Percentiles rank a stretch among this genome's conserved stretches.
phyloP scores from a whole-genome alignment of 2,797 vertebrate genomes.

The Labeo calbasu region DNA sequence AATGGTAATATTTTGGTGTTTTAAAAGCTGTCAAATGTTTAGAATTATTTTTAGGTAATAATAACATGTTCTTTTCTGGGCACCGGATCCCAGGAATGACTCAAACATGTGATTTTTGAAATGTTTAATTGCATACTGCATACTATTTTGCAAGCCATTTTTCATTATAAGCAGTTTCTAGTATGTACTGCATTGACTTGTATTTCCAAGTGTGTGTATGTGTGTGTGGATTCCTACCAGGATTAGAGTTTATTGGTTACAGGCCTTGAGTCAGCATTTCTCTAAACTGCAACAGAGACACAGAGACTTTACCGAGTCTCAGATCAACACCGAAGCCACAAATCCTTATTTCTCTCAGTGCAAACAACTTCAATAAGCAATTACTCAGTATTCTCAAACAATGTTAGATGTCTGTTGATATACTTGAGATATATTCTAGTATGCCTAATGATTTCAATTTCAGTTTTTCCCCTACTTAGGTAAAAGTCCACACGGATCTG shows the following conservation, averaged over 20 bases:
- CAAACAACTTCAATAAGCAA: background rate
- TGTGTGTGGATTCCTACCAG: background rate
- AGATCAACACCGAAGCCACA: background rate
- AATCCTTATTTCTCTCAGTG: background rate
- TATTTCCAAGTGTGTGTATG: background rate
- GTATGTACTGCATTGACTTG: background rate
- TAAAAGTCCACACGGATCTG: constrained; percentile 3
- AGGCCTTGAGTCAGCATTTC: constrained; percentile 24
- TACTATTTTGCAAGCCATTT: background rate
- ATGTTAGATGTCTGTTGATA: background rate
- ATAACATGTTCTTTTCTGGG: no score
- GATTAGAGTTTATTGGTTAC: constrained; percentile 28
- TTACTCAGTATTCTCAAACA: background rate
- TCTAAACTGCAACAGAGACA: constrained; percentile 9
- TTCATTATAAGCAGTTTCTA: background rate
- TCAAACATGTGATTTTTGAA: background rate
- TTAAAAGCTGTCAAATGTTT: no score
- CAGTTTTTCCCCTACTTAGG: background rate
- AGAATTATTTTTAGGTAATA: no score
- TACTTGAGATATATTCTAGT: background rate
- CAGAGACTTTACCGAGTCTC: background rate
- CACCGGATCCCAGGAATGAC: no score
- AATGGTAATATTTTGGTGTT: no score
- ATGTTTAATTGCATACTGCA: background rate
- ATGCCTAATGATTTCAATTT: background rate